Evolutionary conservation across 2,113 vertebrate species (phyloP).

Genomic region (Chionodraco myersi): DNA sequence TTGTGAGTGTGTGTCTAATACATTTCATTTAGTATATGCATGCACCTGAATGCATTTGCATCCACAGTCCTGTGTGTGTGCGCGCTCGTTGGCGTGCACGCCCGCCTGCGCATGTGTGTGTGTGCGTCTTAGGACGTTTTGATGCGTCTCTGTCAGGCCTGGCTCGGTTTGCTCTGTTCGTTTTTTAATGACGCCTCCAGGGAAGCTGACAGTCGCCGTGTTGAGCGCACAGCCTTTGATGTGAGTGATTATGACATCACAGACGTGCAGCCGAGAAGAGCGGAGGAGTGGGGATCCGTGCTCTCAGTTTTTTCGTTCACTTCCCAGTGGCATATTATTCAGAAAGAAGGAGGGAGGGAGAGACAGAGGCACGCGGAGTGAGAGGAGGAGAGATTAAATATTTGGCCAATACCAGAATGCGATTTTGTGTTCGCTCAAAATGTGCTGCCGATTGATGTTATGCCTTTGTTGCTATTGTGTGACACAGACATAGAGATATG

Average conservation of each 20-base stretch:
- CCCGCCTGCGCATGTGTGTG: constrained; percentile 15
- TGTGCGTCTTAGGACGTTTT: constrained; percentile 71
- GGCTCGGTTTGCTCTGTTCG: constrained; percentile 80
- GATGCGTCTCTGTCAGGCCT: constrained; percentile 82
- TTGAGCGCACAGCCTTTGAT: constrained; percentile 84
- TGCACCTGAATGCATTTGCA: constrained; percentile 13
- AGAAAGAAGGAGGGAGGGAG: constrained; percentile 59
- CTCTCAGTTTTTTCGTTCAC: constrained; percentile 42
- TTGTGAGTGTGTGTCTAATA: constrained; percentile 1
- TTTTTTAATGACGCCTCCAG: constrained; percentile 87
- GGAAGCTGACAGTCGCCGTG: constrained; percentile 86
- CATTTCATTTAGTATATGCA: not conserved
- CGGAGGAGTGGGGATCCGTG: constrained; percentile 78
- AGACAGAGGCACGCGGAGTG: constrained; percentile 45
- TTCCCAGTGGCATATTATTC: constrained; percentile 77
- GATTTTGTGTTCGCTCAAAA: constrained; percentile 66
- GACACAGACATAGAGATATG: constrained; percentile 53
- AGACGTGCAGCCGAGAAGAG: constrained; percentile 82
- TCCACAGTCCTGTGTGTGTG: constrained; percentile 9
- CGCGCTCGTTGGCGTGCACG: not conserved
- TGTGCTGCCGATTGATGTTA: constrained; percentile 62
- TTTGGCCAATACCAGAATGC: constrained; percentile 75
- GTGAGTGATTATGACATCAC: constrained; percentile 87
- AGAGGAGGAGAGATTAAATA: constrained; percentile 74
- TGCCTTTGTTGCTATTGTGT: constrained; percentile 65